Conservation (phyloP, 2,797 vertebrate genomes). For the Gouania willdenowi region DNA sequence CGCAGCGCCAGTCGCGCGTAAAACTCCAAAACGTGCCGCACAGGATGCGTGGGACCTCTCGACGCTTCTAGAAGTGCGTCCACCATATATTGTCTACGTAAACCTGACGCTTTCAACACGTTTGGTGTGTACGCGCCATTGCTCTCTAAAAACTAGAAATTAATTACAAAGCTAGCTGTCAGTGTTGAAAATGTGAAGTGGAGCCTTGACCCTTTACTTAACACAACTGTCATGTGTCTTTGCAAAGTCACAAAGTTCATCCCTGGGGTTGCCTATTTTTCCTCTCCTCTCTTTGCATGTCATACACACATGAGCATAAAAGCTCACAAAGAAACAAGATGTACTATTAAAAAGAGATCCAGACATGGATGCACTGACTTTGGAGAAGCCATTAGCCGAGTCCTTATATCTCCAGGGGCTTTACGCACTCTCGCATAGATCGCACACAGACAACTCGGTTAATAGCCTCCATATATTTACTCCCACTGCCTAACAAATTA, state of each 20-base stretch:
- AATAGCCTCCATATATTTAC: slow-evolving; percentile 11
- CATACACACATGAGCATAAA: slow-evolving; percentile 2
- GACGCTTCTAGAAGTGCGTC: no score
- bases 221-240: slow-evolving; percentile 8
- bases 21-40: no score
- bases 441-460: slow-evolving; percentile 4
- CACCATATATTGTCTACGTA: no score
- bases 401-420: slow-evolving; percentile 22
- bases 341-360: slow-evolving; percentile 25
- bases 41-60: no score
- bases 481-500: slow-evolving; percentile 8
- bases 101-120: no score
- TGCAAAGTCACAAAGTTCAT: slow-evolving; percentile 8
- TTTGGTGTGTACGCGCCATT: no score
- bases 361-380: slow-evolving; percentile 10
- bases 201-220: not conserved
- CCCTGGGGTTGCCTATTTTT: slow-evolving; percentile 1
- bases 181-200: slow-evolving; percentile 7
- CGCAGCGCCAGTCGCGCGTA: no score
- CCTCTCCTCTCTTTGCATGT: slow-evolving; percentile 2
- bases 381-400: slow-evolving; percentile 34
- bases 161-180: not conserved
- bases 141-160: not conserved
- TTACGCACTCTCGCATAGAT: slow-evolving; percentile 20
- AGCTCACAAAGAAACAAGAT: slow-evolving; percentile 10